A percentile compares a stretch with the other conserved stretches of the same genome.
These are phyloP conservation scores for Limanda limanda DNA, from an alignment of 2,113 vertebrate species.

Conservation along the genomic window DNA sequence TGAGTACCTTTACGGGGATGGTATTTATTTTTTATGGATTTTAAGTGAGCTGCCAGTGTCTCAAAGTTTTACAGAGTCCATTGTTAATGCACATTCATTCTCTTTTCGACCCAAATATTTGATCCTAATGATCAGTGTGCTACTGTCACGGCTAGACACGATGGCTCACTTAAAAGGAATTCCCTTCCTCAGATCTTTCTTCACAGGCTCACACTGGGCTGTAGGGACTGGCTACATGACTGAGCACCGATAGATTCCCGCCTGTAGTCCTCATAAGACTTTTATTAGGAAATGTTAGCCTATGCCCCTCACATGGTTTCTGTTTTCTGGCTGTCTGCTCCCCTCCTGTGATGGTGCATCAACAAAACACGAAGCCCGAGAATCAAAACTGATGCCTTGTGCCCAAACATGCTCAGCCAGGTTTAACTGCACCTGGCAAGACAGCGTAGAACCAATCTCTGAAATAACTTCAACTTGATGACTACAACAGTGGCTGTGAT, in stretches of 20 bases:
- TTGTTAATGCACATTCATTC: slow-evolving; percentile 69
- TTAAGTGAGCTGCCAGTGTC: slow-evolving; percentile 7
- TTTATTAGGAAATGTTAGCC: slow-evolving; percentile 33
- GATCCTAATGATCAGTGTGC: slow-evolving; percentile 53
- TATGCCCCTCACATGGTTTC: slow-evolving; percentile 14
- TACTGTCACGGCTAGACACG: slow-evolving; percentile 44
- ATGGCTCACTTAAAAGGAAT: slow-evolving; percentile 66
- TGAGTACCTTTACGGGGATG: slow-evolving; percentile 12
- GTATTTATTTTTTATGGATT: slow-evolving; percentile 9
- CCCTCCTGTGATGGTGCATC: slow-evolving; percentile 15
- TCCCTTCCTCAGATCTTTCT: slow-evolving; percentile 56
- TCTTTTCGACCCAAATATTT: slow-evolving; percentile 65
- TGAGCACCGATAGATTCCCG: slow-evolving; percentile 7
- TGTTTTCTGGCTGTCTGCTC: slow-evolving; percentile 15
- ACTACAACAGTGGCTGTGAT: slow-evolving; percentile 64
- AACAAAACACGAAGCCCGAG: slow-evolving; percentile 16
- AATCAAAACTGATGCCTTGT: slow-evolving; percentile 48
- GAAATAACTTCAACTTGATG: slow-evolving; percentile 57
- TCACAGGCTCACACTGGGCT: slow-evolving; percentile 38
- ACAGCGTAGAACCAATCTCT: slow-evolving; percentile 57
- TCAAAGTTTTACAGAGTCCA: slow-evolving; percentile 25
- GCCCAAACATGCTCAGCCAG: slow-evolving; percentile 39
- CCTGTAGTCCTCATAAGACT: slow-evolving; percentile 15
- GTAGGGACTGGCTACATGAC: slow-evolving; percentile 3
- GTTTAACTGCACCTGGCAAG: slow-evolving; percentile 59